These are phyloP conservation scores for Aphyosemion australe DNA, from an alignment of 2,113 vertebrate species.

Conservation along the genomic window DNA sequence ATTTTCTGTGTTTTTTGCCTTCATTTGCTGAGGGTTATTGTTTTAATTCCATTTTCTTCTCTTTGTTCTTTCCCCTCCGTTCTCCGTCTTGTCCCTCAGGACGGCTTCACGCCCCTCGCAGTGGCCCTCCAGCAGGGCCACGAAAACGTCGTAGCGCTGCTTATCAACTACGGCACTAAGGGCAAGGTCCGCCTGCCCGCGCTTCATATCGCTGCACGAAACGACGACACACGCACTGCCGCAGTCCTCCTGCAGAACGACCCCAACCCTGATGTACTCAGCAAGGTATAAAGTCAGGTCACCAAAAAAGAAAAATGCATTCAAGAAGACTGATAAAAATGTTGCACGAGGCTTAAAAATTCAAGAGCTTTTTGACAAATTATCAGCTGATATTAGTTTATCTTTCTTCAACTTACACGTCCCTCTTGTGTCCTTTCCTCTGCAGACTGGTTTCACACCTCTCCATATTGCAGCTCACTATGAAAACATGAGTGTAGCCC, in stretches of 20 bases:
- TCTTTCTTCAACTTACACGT: background rate
- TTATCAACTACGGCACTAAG: conserved; percentile 96
- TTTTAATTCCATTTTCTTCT: too few species aligned
- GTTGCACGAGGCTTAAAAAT: background rate
- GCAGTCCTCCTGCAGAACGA: conserved; percentile 96
- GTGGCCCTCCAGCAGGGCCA: conserved; percentile 98
- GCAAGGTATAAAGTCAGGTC: conserved; percentile 82
- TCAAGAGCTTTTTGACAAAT: too few species aligned
- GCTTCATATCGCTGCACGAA: conserved; percentile 94
- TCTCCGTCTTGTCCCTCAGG: conserved; percentile 73
- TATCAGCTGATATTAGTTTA: too few species aligned
- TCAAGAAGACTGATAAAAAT: background rate
- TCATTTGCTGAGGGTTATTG: background rate
- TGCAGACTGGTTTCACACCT: conserved; percentile 96
- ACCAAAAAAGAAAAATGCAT: background rate
- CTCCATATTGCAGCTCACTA: conserved; percentile 98
- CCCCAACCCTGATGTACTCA: conserved; percentile 94
- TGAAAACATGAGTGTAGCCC: conserved; percentile 95
- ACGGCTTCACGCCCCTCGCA: conserved; percentile 94
- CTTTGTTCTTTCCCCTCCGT: background rate
- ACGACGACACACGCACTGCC: conserved; percentile 94
- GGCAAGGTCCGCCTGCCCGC: conserved; percentile 96
- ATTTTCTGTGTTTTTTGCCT: background rate
- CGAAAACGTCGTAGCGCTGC: conserved; percentile 94
- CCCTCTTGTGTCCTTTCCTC: conserved; percentile 22